These are phyloP conservation scores for Oceanodroma tethys DNA, from an alignment of 2,113 vertebrate genomes.

Conservation along the genomic window DNA sequence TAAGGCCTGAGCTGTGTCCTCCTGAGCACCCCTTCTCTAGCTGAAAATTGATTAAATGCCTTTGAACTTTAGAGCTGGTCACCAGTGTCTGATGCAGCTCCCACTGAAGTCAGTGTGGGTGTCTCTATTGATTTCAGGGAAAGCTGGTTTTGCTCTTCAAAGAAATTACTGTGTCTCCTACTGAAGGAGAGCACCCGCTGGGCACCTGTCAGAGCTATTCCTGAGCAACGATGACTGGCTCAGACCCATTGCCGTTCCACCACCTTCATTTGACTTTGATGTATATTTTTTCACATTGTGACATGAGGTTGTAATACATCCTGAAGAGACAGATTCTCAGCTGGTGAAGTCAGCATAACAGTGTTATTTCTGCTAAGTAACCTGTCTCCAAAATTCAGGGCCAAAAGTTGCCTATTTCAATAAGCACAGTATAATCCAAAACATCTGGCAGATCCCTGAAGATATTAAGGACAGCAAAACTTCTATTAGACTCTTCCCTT, in stretches of 20 bases:
- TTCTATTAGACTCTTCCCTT: not conserved
- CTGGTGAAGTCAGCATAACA: not conserved
- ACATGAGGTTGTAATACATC: not conserved
- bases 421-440: not conserved
- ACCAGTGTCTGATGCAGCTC: not conserved
- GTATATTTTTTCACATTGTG: not conserved
- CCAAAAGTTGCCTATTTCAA: not conserved
- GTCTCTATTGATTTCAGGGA: not conserved
- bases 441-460: not conserved
- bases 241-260: not conserved
- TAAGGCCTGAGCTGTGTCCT: not conserved
- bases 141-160: not conserved
- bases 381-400: not conserved
- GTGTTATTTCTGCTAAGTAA: not conserved
- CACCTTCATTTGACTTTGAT: not conserved
- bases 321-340: not conserved
- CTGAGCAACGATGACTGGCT: rapidly evolving
- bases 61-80: not conserved
- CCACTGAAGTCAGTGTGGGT: not conserved
- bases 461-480: not conserved
- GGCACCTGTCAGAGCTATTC: not conserved
- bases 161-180: not conserved
- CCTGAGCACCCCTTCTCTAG: not conserved
- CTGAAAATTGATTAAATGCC: not conserved
- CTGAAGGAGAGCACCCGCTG: not conserved